These are phyloP conservation scores for Solen grandis DNA, from an alignment of 1,140 invertebrate species.

Conservation along the genomic window DNA sequence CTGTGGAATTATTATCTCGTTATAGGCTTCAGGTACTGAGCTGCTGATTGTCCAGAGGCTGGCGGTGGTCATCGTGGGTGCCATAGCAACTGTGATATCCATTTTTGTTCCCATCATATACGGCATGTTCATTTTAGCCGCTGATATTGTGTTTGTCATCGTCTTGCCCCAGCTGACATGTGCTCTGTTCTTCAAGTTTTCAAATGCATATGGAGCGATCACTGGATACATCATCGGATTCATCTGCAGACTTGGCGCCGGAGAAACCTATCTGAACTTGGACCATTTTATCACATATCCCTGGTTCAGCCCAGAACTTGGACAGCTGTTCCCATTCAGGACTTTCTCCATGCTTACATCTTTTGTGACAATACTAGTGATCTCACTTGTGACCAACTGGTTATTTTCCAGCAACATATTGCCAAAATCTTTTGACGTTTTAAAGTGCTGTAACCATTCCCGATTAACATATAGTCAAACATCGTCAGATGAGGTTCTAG, in stretches of 20 bases:
- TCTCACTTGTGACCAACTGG: constrained; percentile 60
- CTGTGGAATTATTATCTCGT: too few relatives aligned
- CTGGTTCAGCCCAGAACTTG: constrained; percentile 60
- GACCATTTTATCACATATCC: constrained; percentile 74
- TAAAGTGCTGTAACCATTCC: background rate
- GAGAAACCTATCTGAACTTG: constrained; percentile 68
- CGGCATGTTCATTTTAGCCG: constrained; percentile 77
- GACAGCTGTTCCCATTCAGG: constrained; percentile 75
- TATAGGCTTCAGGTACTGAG: constrained; percentile 72
- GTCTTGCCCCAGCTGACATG: constrained; percentile 76
- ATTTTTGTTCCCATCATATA: constrained; percentile 72
- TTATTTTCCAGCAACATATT: constrained; percentile 35
- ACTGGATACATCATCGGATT: constrained; percentile 67
- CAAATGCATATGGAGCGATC: constrained; percentile 70
- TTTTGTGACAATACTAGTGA: constrained; percentile 57
- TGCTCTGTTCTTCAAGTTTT: constrained; percentile 68
- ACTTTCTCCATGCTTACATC: constrained; percentile 72
- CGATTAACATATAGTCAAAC: background rate
- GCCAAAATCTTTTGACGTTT: constrained; percentile 28
- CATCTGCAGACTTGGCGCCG: constrained; percentile 74
- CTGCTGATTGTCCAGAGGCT: constrained; percentile 69
- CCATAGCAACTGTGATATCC: constrained; percentile 71
- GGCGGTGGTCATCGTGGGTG: constrained; percentile 69
- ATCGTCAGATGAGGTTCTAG: too few relatives aligned
- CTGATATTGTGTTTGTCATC: constrained; percentile 78